phyloP scores from a whole-genome alignment of 2,797 vertebrate species.

The Nyctalus aviator region DNA sequence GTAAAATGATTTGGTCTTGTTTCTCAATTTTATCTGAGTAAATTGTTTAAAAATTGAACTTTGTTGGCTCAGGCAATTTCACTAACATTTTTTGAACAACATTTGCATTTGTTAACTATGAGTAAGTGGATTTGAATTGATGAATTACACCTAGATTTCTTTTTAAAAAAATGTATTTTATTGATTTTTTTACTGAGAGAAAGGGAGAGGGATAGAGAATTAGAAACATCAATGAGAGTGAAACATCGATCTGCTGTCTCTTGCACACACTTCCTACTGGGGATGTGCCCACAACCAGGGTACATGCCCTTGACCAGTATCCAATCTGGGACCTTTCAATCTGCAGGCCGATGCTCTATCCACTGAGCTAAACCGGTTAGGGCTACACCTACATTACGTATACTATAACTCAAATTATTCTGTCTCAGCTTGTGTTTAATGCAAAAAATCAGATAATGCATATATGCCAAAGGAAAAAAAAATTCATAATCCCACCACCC shows the following conservation, averaged over 20 bases:
- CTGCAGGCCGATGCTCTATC: no score
- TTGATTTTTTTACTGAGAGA: no score
- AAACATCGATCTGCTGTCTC: no score
- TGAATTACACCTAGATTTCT: neutral
- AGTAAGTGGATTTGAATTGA: constrained; percentile 27
- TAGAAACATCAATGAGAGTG: no score
- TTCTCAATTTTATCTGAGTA: neutral
- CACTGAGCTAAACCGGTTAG: no score
- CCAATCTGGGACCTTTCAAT: no score
- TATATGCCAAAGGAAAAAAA: constrained; percentile 25
- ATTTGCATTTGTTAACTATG: constrained; percentile 17
- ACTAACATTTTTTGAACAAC: constrained; percentile 20
- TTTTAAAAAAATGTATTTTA: no score
- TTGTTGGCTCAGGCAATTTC: neutral
- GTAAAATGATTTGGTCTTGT: neutral
- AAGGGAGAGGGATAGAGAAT: no score
- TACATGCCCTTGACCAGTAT: no score
- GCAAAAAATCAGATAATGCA: constrained; percentile 28
- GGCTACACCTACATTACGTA: neutral
- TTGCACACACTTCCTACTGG: no score
- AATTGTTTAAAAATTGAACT: constrained; percentile 44
- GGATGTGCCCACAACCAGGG: no score
- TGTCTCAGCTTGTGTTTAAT: neutral
- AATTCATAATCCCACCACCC: neutral
- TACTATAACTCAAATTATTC: constrained; percentile 4